Evolutionary conservation across 2,113 vertebrate genomes (phyloP).

Genomic region (Pycnonotus jocosus): DNA sequence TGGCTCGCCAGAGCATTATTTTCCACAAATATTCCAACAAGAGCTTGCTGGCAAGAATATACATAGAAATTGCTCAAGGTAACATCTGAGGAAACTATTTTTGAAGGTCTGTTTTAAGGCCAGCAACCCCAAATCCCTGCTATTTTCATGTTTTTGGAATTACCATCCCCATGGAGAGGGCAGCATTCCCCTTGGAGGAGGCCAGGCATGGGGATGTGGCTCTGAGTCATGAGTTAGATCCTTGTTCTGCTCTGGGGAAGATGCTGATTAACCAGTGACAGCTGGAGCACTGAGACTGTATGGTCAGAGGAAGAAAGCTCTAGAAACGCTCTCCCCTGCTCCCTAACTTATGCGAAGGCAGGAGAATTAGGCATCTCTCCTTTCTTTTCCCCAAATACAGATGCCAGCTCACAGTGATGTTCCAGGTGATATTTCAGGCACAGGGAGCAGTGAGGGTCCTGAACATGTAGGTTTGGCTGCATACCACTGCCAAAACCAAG

Average conservation of each 20-base stretch:
- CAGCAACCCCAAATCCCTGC: neutral
- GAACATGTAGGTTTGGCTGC: neutral
- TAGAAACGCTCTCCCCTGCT: neutral
- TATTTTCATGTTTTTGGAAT: neutral
- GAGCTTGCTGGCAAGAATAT: neutral
- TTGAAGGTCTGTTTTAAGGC: neutral
- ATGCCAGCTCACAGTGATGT: neutral
- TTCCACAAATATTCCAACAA: constrained; percentile 21
- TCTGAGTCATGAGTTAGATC: neutral
- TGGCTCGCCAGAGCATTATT: neutral
- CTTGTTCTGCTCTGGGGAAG: neutral
- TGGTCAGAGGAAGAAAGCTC: neutral
- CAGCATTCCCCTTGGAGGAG: neutral
- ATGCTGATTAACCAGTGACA: constrained; percentile 9
- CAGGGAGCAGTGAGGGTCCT: neutral
- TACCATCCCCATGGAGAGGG: neutral
- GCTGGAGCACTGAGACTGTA: neutral
- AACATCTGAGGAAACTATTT: constrained; percentile 5
- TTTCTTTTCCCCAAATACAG: neutral
- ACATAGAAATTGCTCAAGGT: neutral
- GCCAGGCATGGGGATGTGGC: neutral
- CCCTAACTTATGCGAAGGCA: neutral
- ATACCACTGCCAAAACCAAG: neutral
- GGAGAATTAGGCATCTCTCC: neutral
- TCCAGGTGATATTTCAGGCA: neutral